Conservation (phyloP, 1,140 invertebrate species). For the Nasonia vitripennis region DNA sequence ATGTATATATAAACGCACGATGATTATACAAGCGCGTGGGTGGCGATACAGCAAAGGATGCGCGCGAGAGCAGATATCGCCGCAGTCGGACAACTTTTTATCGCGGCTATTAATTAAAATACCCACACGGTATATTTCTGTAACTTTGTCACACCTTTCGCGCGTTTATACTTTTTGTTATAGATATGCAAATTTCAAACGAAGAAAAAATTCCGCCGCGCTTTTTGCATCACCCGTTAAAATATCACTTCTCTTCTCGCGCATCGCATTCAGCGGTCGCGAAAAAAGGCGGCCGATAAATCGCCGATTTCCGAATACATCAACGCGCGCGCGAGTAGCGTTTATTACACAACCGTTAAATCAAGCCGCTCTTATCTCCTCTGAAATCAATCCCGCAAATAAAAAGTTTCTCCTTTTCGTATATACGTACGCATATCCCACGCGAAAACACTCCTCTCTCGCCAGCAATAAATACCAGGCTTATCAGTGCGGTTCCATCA, state of each 20-base stretch:
- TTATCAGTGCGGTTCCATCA: constrained; percentile 6
- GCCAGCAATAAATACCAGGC: constrained; percentile 14
- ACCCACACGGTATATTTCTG: background rate
- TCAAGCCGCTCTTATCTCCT: background rate
- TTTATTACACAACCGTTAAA: constrained; percentile 1
- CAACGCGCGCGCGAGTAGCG: too few species aligned
- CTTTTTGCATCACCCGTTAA: background rate
- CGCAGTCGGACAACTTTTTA: background rate
- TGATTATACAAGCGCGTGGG: background rate
- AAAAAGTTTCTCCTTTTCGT: constrained; percentile 7
- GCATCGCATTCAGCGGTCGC: too few species aligned
- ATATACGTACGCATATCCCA: background rate
- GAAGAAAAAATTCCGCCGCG: background rate
- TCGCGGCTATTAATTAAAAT: background rate
- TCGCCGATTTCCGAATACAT: background rate
- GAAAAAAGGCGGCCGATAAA: background rate
- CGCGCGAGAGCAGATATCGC: background rate
- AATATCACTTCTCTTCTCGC: background rate
- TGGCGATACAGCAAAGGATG: background rate
- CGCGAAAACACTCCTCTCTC: background rate
- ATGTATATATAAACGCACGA: background rate
- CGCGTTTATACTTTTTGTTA: background rate
- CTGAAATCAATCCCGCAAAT: constrained; percentile 8
- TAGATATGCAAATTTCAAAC: background rate
- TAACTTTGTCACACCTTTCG: background rate